A percentile compares a stretch with the other conserved stretches of the same genome.
These are phyloP conservation scores for Armadillidium nasatum DNA, from an alignment of 1,140 invertebrate genomes.

Conservation along the genomic window DNA sequence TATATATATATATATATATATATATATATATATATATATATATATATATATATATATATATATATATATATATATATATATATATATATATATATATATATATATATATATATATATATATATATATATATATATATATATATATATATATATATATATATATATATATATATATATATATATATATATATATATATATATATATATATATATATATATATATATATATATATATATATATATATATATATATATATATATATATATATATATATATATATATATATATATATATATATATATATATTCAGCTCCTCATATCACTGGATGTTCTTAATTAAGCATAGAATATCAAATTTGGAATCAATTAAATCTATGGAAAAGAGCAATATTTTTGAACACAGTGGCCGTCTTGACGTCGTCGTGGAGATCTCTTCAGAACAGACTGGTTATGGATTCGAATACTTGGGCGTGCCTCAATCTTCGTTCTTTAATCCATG, in stretches of 20 bases:
- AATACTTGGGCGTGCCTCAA: conserved; percentile 31
- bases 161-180: not conserved
- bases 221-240: not conserved
- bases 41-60: not conserved
- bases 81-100: not conserved
- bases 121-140: too few species aligned
- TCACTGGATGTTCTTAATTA: conserved; percentile 29
- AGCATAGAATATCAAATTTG: conserved; percentile 24
- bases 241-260: not conserved
- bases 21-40: too few species aligned
- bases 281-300: not conserved
- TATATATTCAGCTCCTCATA: conserved; percentile 21
- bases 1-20: too few species aligned
- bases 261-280: not conserved
- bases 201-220: too few species aligned
- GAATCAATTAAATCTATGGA: not conserved
- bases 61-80: not conserved
- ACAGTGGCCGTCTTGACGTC: conserved; percentile 19
- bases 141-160: not conserved
- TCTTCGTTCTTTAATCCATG: conserved; percentile 22
- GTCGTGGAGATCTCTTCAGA: conserved; percentile 27
- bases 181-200: too few species aligned
- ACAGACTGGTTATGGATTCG: conserved; percentile 29
- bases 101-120: not conserved
- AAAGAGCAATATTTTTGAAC: not conserved